These are phyloP conservation scores for Mesocentrotus franciscanus DNA, from an alignment of 53 echinoderm and acorn worm genomes.

Conservation along the genomic window DNA sequence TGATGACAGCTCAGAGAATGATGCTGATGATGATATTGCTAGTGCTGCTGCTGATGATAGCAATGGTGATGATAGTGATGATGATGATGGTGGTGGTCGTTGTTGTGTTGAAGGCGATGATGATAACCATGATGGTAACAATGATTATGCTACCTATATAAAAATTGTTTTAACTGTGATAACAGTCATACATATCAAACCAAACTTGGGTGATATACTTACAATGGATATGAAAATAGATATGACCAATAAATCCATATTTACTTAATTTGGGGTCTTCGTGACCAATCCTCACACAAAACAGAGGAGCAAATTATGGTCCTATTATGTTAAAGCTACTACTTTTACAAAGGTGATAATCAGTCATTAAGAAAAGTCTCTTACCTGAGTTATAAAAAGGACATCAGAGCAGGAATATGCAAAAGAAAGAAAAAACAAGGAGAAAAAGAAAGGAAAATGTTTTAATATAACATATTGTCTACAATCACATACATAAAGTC, in stretches of 20 bases:
- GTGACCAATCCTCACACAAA: neutral
- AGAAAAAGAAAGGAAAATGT: neutral
- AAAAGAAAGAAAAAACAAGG: neutral
- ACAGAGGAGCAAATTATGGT: neutral
- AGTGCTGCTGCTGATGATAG: neutral
- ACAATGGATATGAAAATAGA: too few species aligned
- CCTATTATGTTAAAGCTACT: neutral
- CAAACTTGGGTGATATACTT: too few species aligned
- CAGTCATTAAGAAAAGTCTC: neutral
- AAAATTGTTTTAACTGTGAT: neutral
- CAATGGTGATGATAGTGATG: neutral
- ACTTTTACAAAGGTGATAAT: neutral
- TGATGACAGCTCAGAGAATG: neutral
- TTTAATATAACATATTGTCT: neutral
- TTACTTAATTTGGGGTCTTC: too few species aligned
- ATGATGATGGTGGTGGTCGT: neutral
- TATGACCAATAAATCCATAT: too few species aligned
- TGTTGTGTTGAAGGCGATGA: neutral
- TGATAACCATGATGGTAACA: neutral
- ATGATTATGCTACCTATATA: neutral
- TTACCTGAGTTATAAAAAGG: neutral
- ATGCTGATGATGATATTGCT: neutral
- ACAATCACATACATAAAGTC: neutral
- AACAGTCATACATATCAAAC: neutral
- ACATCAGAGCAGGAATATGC: neutral